Evolutionary conservation across 2,888 invertebrate species (phyloP), one percentile per base, ranked within the genome.

Genomic region (Andricus quercusramuli): DNA sequence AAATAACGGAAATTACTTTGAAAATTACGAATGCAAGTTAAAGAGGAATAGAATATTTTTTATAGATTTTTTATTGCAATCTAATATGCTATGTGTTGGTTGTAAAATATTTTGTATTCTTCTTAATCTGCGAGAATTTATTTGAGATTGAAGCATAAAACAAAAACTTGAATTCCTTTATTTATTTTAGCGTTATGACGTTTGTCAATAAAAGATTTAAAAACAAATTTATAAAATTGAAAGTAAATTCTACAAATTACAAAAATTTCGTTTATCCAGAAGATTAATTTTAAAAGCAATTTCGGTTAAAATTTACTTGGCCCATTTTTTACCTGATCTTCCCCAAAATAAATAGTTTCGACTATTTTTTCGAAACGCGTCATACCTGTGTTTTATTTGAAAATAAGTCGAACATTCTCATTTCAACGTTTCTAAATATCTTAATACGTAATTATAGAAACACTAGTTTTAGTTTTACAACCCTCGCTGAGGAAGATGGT

Each of bases 301-400:
- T 59, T 22, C 22, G 22, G n/a, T 59, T 59, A 9, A n/a, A 59
- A 59, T 22, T 22, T 22, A 22, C n/a, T n/a, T 13, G n/a, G 13
- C 20, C 20, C 20, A 51, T 20, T 51, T 51, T 5, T 51, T 20
- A 20, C 20, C 20, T 51, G 51, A 51, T 51, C 51, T 51, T 29
- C 15, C 13, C 17, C 6, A 64, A 64, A 64, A 64, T 64, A 25
- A 29, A 64, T 29, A 64, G 25, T 62, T 25, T 25, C 22, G 3
- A 25, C 11, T 62, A 62, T 62, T 37, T 66, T 37, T n/a, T 20
- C n/a, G 32, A 32, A 66, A 32, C 32, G 29, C 64, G 66, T 66
- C 37, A 66, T 66, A 41, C 37, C 11, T 66, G n/a, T 41, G n/a
- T 41, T 66, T 66, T 66, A 41, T 66, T 66, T 66, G 66, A 41